Evolutionary conservation across 2,888 invertebrate genomes (phyloP).

Genomic region (Himalopsyche kuldschensis): DNA sequence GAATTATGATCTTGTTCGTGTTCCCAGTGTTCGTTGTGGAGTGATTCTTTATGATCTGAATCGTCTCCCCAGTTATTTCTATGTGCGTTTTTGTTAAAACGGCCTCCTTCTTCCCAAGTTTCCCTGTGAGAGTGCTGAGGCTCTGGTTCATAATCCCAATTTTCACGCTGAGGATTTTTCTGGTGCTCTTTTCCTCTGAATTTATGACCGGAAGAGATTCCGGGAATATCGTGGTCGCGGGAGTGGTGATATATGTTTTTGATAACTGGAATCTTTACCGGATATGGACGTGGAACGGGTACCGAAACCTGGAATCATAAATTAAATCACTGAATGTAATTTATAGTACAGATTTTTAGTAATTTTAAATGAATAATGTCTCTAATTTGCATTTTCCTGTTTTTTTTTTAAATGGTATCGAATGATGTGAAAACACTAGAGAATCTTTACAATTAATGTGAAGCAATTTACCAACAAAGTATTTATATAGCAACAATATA

Average conservation of each 20-base stretch:
- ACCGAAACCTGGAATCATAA: slow-evolving; percentile 60
- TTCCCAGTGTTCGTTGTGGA: background rate
- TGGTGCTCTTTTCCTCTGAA: background rate
- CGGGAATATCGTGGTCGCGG: slow-evolving; percentile 26
- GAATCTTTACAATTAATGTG: too few species aligned
- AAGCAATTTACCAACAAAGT: too few species aligned
- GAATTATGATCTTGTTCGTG: background rate
- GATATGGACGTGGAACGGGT: slow-evolving; percentile 73
- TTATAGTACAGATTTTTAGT: too few species aligned
- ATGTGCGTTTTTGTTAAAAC: background rate
- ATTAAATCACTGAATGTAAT: too few species aligned
- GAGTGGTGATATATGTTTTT: slow-evolving; percentile 51
- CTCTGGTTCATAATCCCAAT: background rate
- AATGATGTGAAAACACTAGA: too few species aligned
- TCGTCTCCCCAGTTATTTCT: background rate
- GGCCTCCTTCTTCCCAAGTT: background rate
- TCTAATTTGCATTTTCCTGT: too few species aligned
- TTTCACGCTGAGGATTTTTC: background rate
- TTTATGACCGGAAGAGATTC: background rate
- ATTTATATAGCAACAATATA: too few species aligned
- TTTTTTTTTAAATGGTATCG: too few species aligned
- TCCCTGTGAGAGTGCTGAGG: background rate
- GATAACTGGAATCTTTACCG: slow-evolving; percentile 69
- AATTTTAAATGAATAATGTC: too few species aligned
- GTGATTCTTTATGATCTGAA: background rate